A percentile compares a stretch with the other conserved stretches of the same genome.
phyloP scores from a whole-genome alignment of 2,113 vertebrate genomes.

The Cynopterus brachyotis region DNA sequence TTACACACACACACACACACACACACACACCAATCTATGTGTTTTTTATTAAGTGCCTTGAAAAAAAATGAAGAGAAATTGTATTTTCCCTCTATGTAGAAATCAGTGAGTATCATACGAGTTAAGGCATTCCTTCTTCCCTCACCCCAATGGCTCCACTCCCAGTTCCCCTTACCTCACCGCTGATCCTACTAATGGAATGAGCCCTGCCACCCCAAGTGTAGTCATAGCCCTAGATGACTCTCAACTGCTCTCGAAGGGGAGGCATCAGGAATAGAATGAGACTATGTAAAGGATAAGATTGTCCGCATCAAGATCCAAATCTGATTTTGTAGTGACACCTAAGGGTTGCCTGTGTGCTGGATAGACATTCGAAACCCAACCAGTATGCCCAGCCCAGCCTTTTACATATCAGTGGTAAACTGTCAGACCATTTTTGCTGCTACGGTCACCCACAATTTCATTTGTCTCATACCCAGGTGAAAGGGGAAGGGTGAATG shows the following conservation, averaged over 20 bases:
- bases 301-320: constrained; percentile 15
- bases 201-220: constrained; percentile 47
- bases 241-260: constrained; percentile 12
- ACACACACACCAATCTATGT: constrained; percentile 74
- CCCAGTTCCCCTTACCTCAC: constrained; percentile 44
- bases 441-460: constrained; percentile 76
- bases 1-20: constrained; percentile 48
- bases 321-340: constrained; percentile 20
- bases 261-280: constrained; percentile 34
- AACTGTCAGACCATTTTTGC: constrained; percentile 81
- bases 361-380: background rate
- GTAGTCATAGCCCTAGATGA: background rate
- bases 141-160: background rate
- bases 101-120: constrained; percentile 78
- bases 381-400: constrained; percentile 32
- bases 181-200: constrained; percentile 35
- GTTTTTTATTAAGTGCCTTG: constrained; percentile 96
- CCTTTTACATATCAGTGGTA: constrained; percentile 49
- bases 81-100: constrained; percentile 79
- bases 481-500: constrained; percentile 76
- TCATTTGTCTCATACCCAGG: constrained; percentile 75
- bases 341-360: constrained; percentile 32
- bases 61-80: constrained; percentile 83
- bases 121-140: constrained; percentile 78
- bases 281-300: constrained; percentile 51